Conservation (phyloP, 2,797 vertebrate genomes). For the Iguana delicatissima region DNA sequence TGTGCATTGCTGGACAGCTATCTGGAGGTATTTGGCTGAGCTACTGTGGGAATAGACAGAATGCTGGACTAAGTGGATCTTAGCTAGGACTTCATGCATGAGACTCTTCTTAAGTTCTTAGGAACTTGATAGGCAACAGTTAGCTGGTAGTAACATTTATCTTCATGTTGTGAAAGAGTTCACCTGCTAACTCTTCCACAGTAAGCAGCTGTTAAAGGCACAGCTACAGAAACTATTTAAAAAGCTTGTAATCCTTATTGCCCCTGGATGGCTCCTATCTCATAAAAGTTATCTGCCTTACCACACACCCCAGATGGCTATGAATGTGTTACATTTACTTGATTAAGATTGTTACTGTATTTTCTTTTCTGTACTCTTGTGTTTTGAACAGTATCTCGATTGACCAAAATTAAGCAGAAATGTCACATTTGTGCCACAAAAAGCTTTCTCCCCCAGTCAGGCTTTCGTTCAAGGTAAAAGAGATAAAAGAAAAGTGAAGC, state of each 20-base stretch:
- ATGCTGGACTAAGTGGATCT: background rate
- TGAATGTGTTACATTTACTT: too few relatives aligned
- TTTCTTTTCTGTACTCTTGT: background rate
- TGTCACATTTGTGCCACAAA: background rate
- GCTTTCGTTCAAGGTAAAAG: background rate
- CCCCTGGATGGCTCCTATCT: background rate
- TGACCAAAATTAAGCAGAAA: background rate
- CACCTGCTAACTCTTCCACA: background rate
- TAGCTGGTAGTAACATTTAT: background rate
- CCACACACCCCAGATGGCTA: background rate
- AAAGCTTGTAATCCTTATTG: background rate
- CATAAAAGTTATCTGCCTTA: background rate
- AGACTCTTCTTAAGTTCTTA: background rate
- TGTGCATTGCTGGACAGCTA: background rate
- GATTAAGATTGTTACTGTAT: background rate
- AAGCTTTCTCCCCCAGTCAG: background rate
- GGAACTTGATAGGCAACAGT: background rate
- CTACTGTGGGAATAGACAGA: background rate
- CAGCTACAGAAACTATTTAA: background rate
- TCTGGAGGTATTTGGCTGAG: background rate
- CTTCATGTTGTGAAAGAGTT: background rate
- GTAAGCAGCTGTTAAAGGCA: background rate
- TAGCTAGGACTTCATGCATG: background rate
- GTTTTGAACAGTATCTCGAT: background rate
- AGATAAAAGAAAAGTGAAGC: background rate